A percentile compares a stretch with the other conserved stretches of the same genome.
These are phyloP conservation scores for Spisula subtruncata DNA, from an alignment of 2,888 invertebrate genomes.

Conservation along the genomic window DNA sequence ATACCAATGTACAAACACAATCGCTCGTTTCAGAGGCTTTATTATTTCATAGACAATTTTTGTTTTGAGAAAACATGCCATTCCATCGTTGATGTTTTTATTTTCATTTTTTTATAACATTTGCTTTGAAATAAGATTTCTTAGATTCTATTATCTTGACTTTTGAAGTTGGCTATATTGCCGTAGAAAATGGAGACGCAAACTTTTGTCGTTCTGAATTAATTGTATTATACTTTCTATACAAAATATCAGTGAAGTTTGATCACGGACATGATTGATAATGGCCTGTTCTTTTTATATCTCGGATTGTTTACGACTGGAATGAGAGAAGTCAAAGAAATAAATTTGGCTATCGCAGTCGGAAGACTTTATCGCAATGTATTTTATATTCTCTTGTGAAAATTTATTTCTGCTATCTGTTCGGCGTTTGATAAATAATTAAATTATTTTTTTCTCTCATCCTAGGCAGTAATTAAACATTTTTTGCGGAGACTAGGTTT, in stretches of 20 bases:
- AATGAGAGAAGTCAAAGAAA: constrained; percentile 32
- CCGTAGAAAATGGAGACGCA: neutral
- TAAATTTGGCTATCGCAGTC: constrained; percentile 48
- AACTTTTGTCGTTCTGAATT: neutral
- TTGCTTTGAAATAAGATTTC: neutral
- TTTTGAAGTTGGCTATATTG: constrained; percentile 22
- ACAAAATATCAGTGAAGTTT: constrained; percentile 24
- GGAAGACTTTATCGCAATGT: constrained; percentile 41
- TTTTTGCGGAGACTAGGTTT: neutral
- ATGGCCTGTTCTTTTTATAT: constrained; percentile 47
- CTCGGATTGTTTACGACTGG: constrained; percentile 35
- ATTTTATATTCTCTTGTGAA: constrained; percentile 57
- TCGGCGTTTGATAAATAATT: constrained; percentile 53
- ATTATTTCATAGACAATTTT: neutral
- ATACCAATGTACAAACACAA: neutral
- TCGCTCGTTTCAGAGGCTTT: neutral
- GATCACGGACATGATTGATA: constrained; percentile 29
- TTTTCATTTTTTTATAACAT: neutral
- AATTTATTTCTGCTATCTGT: constrained; percentile 53
- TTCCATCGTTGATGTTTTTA: neutral
- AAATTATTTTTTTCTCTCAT: constrained; percentile 43
- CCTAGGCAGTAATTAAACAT: constrained; percentile 18
- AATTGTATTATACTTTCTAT: constrained; percentile 13
- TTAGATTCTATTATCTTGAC: constrained; percentile 8
- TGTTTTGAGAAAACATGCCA: neutral